phyloP scores from a whole-genome alignment of 2,113 vertebrate species.

The Myodes glareolus region DNA sequence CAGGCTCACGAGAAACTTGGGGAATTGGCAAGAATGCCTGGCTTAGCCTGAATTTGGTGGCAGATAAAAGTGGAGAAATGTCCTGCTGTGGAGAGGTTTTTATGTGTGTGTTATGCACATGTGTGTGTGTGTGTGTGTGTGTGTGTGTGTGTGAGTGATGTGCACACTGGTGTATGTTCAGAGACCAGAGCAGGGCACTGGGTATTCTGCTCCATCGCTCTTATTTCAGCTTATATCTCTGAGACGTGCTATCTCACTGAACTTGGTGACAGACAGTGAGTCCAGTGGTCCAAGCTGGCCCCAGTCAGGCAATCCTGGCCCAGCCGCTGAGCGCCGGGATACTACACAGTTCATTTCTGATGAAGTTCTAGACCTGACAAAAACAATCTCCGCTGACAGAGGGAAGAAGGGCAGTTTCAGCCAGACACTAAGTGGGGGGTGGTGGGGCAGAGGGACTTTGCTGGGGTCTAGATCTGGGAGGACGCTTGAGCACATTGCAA shows the following conservation, averaged over 20 bases:
- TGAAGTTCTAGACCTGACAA: not conserved
- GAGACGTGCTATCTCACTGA: not conserved
- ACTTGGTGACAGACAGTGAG: not conserved
- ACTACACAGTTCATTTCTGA: not conserved
- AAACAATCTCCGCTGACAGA: not conserved
- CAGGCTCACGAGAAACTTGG: not conserved
- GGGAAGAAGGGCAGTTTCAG: not conserved
- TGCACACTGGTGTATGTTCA: not conserved
- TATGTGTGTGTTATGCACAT: not conserved
- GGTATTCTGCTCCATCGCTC: not conserved
- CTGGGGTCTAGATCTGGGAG: not conserved
- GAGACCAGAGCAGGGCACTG: too few relatives aligned
- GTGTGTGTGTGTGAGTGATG: not conserved
- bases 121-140: not conserved
- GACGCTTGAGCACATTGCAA: not conserved
- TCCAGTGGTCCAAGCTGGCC: not conserved
- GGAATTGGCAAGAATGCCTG: not conserved
- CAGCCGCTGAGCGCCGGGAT: not conserved
- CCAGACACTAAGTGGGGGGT: not conserved
- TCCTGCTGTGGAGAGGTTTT: not conserved
- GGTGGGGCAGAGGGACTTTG: not conserved
- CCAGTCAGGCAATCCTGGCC: not conserved
- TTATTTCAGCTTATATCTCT: not conserved
- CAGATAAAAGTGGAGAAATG: not conserved
- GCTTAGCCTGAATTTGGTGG: not conserved